Conservation (phyloP, 2,888 invertebrate species). For the Morpho helenor region DNA sequence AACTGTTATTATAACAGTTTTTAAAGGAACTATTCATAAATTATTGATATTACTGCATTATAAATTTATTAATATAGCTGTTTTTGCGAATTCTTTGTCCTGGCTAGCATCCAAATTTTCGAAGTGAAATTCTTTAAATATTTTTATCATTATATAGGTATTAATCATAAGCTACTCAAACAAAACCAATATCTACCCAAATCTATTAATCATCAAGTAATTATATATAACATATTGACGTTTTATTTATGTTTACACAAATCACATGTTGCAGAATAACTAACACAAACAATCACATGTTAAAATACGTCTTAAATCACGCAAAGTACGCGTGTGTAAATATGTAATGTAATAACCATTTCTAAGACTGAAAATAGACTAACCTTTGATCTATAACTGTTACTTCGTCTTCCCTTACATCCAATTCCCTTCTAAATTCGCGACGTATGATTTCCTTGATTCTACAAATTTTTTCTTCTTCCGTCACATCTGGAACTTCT, state of each 20-base stretch:
- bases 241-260: background rate
- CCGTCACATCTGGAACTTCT: slow-evolving; percentile 39
- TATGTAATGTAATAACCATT: background rate
- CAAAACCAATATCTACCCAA: no score
- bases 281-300: slow-evolving; percentile 6
- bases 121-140: background rate
- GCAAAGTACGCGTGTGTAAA: background rate
- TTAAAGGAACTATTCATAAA: no score
- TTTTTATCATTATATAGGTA: background rate
- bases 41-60: no score
- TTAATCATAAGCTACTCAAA: no score
- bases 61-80: no score
- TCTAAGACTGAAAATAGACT: slow-evolving; percentile 33
- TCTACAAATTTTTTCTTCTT: slow-evolving; percentile 67
- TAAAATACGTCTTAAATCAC: background rate
- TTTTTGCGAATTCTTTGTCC: no score
- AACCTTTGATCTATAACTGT: slow-evolving; percentile 83
- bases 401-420: slow-evolving; percentile 84
- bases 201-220: background rate
- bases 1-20: no score
- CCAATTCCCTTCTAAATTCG: slow-evolving; percentile 86
- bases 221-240: background rate
- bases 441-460: slow-evolving; percentile 82
- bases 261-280: background rate
- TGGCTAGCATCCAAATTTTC: background rate